Percentiles rank a stretch among this genome's conserved stretches.
Conservation (phyloP, 2,888 invertebrate genomes). For the Drosophila aldrichi region DNA sequence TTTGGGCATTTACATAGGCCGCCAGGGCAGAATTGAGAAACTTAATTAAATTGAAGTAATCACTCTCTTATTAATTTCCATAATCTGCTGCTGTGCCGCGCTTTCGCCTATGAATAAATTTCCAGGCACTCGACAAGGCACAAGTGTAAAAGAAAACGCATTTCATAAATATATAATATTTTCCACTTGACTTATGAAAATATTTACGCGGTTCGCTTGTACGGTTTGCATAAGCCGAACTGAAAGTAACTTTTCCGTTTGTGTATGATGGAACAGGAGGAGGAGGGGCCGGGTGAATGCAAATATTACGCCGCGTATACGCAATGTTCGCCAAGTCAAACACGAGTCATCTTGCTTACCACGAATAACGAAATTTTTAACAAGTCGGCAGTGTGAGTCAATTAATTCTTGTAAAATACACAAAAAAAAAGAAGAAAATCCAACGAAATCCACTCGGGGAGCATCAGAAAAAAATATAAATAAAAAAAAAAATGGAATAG, state of each 20-base stretch:
- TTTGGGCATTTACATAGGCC: constrained; percentile 57
- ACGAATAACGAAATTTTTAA: constrained; percentile 52
- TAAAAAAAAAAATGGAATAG: neutral
- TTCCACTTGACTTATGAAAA: constrained; percentile 73
- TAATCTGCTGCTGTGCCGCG: constrained; percentile 49
- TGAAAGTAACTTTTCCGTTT: constrained; percentile 31
- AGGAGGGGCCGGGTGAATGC: constrained; percentile 20
- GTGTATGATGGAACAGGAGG: constrained; percentile 1
- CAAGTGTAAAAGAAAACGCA: constrained; percentile 21
- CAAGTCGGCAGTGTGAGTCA: constrained; percentile 73
- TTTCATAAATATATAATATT: constrained; percentile 65
- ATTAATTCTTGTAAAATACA: constrained; percentile 71
- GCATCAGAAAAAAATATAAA: neutral
- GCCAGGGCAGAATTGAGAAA: constrained; percentile 33
- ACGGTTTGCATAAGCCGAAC: constrained; percentile 57
- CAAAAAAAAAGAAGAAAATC: constrained; percentile 28
- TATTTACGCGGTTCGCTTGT: constrained; percentile 55
- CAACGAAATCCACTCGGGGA: constrained; percentile 43
- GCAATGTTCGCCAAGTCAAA: constrained; percentile 60
- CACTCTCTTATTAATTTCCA: constrained; percentile 67
- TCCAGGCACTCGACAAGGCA: constrained; percentile 30
- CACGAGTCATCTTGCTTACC: constrained; percentile 54
- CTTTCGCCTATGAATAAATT: constrained; percentile 66
- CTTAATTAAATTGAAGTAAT: constrained; percentile 68
- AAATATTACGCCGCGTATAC: constrained; percentile 65